phyloP scores from a whole-genome alignment of 2,113 vertebrate species.

The Calyptomena viridis region DNA sequence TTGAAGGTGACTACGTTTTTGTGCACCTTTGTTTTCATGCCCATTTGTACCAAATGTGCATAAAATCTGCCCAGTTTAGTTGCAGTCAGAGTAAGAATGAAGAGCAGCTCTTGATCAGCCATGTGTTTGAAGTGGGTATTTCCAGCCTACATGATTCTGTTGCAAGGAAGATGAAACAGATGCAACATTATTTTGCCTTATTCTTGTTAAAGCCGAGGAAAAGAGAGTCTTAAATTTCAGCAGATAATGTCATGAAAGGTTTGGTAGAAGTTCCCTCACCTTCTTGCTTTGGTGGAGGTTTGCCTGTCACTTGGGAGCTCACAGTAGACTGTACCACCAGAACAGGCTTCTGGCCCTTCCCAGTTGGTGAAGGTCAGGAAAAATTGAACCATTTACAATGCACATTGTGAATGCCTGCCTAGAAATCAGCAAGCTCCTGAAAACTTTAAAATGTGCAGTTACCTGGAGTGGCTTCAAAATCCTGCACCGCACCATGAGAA shows the following conservation, averaged over 20 bases:
- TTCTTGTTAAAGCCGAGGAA: not conserved
- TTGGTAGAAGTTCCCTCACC: not conserved
- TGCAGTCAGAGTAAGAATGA: not conserved
- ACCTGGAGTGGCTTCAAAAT: conserved; percentile 27
- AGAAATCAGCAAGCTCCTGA: conserved; percentile 33
- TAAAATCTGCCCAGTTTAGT: not conserved
- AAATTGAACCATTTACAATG: not conserved
- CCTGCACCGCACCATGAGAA: not conserved
- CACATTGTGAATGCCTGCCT: not conserved
- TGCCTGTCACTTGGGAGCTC: not conserved
- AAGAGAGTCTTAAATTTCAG: not conserved
- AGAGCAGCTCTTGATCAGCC: not conserved
- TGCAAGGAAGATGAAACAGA: not conserved
- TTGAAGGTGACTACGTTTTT: not conserved
- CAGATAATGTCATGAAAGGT: not conserved
- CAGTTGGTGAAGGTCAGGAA: not conserved
- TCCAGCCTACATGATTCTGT: not conserved
- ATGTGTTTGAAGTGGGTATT: not conserved
- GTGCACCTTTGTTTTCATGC: not conserved
- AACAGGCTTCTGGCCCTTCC: not conserved
- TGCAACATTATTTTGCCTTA: not conserved
- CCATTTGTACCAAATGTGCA: not conserved
- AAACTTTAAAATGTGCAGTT: conserved; percentile 2
- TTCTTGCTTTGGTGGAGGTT: not conserved
- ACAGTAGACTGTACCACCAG: not conserved